These are phyloP conservation scores for Steinernema feltiae DNA, from an alignment of 1,140 invertebrate species.

Conservation along the genomic window DNA sequence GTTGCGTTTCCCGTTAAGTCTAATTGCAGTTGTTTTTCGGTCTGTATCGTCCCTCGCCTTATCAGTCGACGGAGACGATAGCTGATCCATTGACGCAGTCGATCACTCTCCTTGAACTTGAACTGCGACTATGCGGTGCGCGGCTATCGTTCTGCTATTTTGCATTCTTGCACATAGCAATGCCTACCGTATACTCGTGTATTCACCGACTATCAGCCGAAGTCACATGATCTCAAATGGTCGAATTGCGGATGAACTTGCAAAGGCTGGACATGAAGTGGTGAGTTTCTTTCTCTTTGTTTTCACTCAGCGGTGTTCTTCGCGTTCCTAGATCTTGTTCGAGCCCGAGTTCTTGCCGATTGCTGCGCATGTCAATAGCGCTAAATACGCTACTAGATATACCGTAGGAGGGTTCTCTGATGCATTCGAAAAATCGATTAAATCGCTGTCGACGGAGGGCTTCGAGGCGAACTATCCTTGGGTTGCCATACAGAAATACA, in stretches of 20 bases:
- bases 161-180: background rate
- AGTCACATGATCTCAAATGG: constrained; percentile 26
- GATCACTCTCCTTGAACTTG: no score
- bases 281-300: background rate
- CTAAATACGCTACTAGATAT: constrained; percentile 14
- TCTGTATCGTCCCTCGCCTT: no score
- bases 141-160: no score
- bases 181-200: constrained; percentile 14
- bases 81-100: no score
- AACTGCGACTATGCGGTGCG: no score
- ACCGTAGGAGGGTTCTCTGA: constrained; percentile 15
- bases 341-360: constrained; percentile 20
- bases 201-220: constrained; percentile 19
- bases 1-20: no score
- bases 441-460: background rate
- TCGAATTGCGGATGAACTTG: constrained; percentile 21
- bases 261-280: constrained; percentile 24
- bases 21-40: no score
- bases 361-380: constrained; percentile 16
- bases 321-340: constrained; percentile 11
- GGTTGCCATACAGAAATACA: background rate
- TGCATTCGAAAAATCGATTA: constrained; percentile 7
- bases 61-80: no score
- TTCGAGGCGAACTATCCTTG: background rate
- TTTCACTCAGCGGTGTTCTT: background rate